Conservation (phyloP, 2,888 invertebrate species). For the Epinotia brunnichana region DNA sequence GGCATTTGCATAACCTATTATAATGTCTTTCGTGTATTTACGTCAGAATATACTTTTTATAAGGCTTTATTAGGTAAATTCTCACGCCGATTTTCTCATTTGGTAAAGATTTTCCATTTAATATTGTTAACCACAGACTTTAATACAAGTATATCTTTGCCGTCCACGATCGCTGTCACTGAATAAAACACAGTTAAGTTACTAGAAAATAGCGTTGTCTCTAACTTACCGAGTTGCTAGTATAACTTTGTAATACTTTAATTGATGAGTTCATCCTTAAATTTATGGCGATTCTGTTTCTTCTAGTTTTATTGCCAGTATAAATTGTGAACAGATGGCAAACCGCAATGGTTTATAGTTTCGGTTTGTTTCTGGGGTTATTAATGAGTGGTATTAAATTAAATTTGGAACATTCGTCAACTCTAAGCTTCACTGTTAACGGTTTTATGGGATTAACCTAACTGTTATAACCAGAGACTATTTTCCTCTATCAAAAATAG, state of each 20-base stretch:
- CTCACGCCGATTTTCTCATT: slow-evolving; percentile 17
- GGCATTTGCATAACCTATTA: background rate
- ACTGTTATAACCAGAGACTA: slow-evolving; percentile 4
- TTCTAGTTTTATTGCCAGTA: slow-evolving; percentile 30
- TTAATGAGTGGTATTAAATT: slow-evolving; percentile 29
- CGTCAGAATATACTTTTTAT: background rate
- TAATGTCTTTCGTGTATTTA: slow-evolving; percentile 1
- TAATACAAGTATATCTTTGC: slow-evolving; percentile 17
- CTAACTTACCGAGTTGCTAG: background rate
- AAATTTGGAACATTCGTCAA: slow-evolving; percentile 38
- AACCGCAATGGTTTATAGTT: slow-evolving; percentile 38
- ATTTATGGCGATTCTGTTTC: slow-evolving; percentile 35
- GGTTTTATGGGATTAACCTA: slow-evolving; percentile 21
- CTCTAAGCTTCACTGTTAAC: slow-evolving; percentile 24
- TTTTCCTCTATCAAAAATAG: slow-evolving; percentile 1
- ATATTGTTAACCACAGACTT: slow-evolving; percentile 32
- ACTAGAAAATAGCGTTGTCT: background rate
- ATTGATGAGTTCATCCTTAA: slow-evolving; percentile 41
- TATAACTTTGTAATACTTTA: slow-evolving; percentile 22
- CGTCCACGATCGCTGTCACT: background rate
- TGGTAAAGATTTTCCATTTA: slow-evolving; percentile 18
- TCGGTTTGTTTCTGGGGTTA: slow-evolving; percentile 23
- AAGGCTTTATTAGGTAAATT: slow-evolving; percentile 2
- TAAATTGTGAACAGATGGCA: slow-evolving; percentile 39
- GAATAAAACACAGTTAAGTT: background rate